A percentile compares a stretch with the other conserved stretches of the same genome.
phyloP scores from a whole-genome alignment of 2,797 vertebrate genomes.

The Xenopus petersii region DNA sequence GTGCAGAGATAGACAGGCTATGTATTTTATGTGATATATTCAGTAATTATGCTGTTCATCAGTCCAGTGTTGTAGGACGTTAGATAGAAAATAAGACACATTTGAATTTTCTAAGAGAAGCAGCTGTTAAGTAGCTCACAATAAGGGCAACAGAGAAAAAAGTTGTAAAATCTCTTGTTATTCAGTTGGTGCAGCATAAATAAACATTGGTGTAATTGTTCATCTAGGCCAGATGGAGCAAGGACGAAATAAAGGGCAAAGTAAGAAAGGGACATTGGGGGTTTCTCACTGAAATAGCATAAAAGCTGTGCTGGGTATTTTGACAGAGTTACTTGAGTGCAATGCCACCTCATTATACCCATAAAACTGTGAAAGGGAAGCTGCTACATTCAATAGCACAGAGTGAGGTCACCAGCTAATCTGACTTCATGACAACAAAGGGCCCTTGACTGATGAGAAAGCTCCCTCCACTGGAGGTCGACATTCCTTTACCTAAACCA shows the following conservation, averaged over 20 bases:
- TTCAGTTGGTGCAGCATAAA: constrained; percentile 38
- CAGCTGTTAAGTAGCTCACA: constrained; percentile 42
- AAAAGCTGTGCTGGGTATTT: constrained; percentile 60
- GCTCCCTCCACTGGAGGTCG: constrained; percentile 52
- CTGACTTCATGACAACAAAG: constrained; percentile 70
- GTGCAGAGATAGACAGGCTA: neutral
- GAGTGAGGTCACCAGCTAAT: constrained; percentile 65
- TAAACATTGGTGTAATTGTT: constrained; percentile 30
- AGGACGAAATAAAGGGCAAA: constrained; percentile 31
- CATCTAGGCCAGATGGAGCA: constrained; percentile 44
- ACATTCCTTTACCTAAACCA: constrained; percentile 54
- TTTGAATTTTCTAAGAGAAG: constrained; percentile 13
- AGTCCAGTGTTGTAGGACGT: constrained; percentile 2
- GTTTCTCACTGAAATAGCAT: constrained; percentile 58
- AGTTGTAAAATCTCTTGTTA: constrained; percentile 41
- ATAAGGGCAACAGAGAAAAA: constrained; percentile 20
- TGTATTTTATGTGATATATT: neutral
- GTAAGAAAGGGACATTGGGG: constrained; percentile 31
- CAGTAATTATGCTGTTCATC: neutral
- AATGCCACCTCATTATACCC: constrained; percentile 66
- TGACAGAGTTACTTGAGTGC: constrained; percentile 55
- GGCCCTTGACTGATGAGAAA: constrained; percentile 66
- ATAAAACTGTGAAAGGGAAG: constrained; percentile 67
- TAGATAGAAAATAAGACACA: constrained; percentile 5
- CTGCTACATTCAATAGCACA: constrained; percentile 59